These are phyloP conservation scores for Opisthograptis luteolata DNA, from an alignment of 2,888 invertebrate species.

Conservation along the genomic window DNA sequence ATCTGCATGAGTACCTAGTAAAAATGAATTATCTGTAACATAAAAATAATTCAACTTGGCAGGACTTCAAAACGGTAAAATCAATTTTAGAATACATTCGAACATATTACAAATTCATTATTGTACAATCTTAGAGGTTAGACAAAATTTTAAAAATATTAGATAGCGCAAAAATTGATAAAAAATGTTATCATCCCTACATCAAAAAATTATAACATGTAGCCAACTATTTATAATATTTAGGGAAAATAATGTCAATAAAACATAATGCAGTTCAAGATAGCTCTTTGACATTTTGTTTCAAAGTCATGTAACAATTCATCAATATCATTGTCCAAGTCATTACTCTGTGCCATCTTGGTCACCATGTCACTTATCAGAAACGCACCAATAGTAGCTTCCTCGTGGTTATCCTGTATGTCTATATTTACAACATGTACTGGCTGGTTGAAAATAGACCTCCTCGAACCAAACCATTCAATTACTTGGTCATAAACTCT, in stretches of 20 bases:
- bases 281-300: conserved; percentile 91
- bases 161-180: no score
- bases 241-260: conserved; percentile 85
- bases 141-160: no score
- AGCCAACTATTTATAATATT: no score
- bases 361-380: conserved; percentile 97
- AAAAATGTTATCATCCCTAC: no score
- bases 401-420: conserved; percentile 99
- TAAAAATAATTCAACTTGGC: no score
- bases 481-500: conserved; percentile 99
- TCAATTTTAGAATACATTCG: no score
- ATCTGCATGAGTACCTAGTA: no score
- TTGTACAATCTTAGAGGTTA: no score
- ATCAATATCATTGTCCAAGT: conserved; percentile 98
- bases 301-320: conserved; percentile 98
- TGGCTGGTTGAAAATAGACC: conserved; percentile 92
- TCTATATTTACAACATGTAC: conserved; percentile 99
- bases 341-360: conserved; percentile 94
- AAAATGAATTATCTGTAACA: no score
- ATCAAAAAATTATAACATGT: no score
- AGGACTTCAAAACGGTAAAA: no score
- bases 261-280: conserved; percentile 97
- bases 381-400: conserved; percentile 99
- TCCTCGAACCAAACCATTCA: conserved; percentile 94
- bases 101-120: no score